phyloP scores from a whole-genome alignment of 2,888 invertebrate genomes.

The Erannis defoliaria region DNA sequence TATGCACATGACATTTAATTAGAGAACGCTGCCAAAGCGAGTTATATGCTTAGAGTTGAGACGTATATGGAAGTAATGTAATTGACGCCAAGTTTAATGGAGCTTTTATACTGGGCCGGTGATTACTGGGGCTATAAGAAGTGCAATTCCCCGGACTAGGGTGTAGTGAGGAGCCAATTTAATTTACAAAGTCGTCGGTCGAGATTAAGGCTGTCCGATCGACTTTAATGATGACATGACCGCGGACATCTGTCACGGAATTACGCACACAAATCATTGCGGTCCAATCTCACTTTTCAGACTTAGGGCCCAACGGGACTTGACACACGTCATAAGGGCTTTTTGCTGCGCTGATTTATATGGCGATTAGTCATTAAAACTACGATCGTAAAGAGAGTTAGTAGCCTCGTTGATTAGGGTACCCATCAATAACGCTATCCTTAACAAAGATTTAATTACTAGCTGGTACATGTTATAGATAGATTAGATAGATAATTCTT shows the following conservation, averaged over 20 bases:
- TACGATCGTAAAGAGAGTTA: not conserved
- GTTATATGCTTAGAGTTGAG: conserved; percentile 69
- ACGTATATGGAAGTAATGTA: conserved; percentile 79
- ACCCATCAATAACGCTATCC: not conserved
- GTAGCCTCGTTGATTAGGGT: not conserved
- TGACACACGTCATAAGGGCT: conserved; percentile 8
- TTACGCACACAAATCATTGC: conserved; percentile 54
- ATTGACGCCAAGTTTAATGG: conserved; percentile 82
- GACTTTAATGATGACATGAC: conserved; percentile 68
- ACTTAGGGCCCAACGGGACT: conserved; percentile 29
- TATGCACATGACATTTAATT: conserved; percentile 76
- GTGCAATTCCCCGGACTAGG: conserved; percentile 70
- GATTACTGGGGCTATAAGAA: conserved; percentile 77
- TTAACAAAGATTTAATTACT: conserved; percentile 17
- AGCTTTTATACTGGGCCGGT: conserved; percentile 74
- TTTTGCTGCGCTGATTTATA: conserved; percentile 12
- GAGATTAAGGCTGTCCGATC: conserved; percentile 68
- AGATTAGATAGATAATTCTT: too few species aligned
- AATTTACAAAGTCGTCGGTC: conserved; percentile 82
- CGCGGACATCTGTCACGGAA: conserved; percentile 64
- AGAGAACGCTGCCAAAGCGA: conserved; percentile 59
- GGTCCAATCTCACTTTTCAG: conserved; percentile 34
- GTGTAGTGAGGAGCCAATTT: conserved; percentile 74
- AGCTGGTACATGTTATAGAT: not conserved
- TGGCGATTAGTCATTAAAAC: not conserved